Evolutionary conservation across 2,113 vertebrate species (phyloP), one percentile per base, ranked within the genome.

Genomic region (Astur gentilis): DNA sequence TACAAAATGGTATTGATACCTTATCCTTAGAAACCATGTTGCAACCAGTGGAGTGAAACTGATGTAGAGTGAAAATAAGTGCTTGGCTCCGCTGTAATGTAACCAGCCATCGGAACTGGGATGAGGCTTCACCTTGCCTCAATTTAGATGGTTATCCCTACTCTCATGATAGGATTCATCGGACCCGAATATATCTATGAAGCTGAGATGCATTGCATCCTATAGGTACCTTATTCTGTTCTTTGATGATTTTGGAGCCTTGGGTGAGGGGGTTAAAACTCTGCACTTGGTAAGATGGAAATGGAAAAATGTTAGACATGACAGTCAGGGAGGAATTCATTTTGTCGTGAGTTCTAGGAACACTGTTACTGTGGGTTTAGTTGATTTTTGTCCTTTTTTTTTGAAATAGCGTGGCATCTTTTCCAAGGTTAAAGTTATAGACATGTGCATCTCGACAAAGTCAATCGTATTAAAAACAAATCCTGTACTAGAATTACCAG

Each of bases 391-490:
- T 57, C 3, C 6, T 50, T 67, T 36, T 36, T 67, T 62, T 66
- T 52, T 66, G 0, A 60, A 67, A 61, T 55, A 55, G 29, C 40
- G 36, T 62, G 50, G 16, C 50, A 40, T 87, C 38, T 92, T 78
- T 95, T 89, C 87, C 49, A 61, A 83, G 61, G 78, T 91, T 76
- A 90, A 70, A 36, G 29, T 62, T 83, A 83, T 3, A 89, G 84
- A 76, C 81, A 36, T 72, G 70, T 82, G 90, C 58, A 81, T 95
- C 90, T 77, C 23, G 2, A 72, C 84, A 73, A 65, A 95, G 66
- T 83, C 62, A 95, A 93, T 93, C 27, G 16, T 73, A 95, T 96
- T 96, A 96, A 85, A 93, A 85, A 14, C 66, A 93, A 96, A 96
- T 96, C 93, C 93, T 76, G 84, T 58, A 49, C 58, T 0, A 9